Conservation (phyloP, 2,888 invertebrate species). For the Noctua janthe region DNA sequence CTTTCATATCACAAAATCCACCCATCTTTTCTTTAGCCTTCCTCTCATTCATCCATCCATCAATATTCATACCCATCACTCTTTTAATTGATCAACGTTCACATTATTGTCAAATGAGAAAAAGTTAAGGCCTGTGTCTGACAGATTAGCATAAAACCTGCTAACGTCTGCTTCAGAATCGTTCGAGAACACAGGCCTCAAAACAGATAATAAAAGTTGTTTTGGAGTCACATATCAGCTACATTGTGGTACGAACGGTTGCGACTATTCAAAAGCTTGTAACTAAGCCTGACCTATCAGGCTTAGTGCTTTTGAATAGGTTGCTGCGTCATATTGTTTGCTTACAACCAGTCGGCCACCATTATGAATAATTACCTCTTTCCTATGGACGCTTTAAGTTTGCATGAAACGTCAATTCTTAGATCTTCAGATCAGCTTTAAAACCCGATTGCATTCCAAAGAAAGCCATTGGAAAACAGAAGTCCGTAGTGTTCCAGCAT, state of each 20-base stretch:
- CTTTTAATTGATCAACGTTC: not conserved
- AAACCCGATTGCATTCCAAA: slow-evolving; percentile 37
- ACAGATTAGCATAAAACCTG: not conserved
- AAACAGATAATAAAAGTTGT: slow-evolving; percentile 2
- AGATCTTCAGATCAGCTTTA: slow-evolving; percentile 19
- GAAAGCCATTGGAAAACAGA: slow-evolving; percentile 28
- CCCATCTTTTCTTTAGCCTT: no score
- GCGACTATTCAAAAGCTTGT: slow-evolving; percentile 18
- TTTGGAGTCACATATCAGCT: slow-evolving; percentile 15
- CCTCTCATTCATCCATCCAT: no score
- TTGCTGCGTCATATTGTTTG: slow-evolving; percentile 9
- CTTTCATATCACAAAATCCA: no score
- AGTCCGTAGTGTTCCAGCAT: slow-evolving; percentile 18
- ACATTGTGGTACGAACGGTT: slow-evolving; percentile 2
- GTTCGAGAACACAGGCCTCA: not conserved
- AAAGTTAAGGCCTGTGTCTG: not conserved
- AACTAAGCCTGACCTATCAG: slow-evolving; percentile 13
- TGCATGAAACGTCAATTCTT: slow-evolving; percentile 18
- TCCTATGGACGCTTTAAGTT: slow-evolving; percentile 2
- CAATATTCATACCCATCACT: no score
- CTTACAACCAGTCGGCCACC: slow-evolving; percentile 1
- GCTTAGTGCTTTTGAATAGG: no score
- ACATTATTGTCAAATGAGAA: not conserved
- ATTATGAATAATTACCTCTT: slow-evolving; percentile 15
- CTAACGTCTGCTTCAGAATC: not conserved